These are phyloP conservation scores for Habroteleia sp. DNA, from an alignment of 2,888 invertebrate genomes.

Conservation along the genomic window DNA sequence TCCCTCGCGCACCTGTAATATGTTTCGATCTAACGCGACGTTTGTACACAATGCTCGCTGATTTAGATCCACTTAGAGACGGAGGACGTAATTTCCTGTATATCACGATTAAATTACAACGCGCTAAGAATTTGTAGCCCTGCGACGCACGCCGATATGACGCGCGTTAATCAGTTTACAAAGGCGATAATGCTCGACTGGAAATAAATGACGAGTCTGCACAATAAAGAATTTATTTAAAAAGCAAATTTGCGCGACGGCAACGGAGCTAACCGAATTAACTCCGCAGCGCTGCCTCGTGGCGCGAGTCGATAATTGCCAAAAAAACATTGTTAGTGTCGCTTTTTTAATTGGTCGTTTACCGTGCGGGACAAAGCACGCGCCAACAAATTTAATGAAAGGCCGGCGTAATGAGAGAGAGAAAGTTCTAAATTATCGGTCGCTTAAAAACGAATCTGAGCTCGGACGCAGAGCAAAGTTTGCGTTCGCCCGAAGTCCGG, in stretches of 20 bases:
- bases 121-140: conserved; percentile 18
- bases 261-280: conserved; percentile 19
- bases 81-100: conserved; percentile 39
- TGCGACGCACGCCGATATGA: neutral
- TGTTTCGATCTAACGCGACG: conserved; percentile 29
- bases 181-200: neutral
- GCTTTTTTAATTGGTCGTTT: conserved; percentile 34
- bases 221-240: conserved; percentile 10
- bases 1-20: too few relatives aligned
- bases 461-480: conserved; percentile 16
- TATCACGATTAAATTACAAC: conserved; percentile 34
- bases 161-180: neutral
- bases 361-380: neutral
- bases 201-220: neutral
- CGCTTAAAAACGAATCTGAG: conserved; percentile 29
- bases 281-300: conserved; percentile 7
- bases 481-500: conserved; percentile 21
- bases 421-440: conserved; percentile 29
- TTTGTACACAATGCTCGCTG: conserved; percentile 43
- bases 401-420: neutral
- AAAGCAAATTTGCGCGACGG: conserved; percentile 13
- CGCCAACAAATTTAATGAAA: conserved; percentile 33
- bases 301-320: conserved; percentile 15
- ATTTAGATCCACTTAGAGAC: conserved; percentile 38
- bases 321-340: conserved; percentile 27